These are phyloP conservation scores for Akabosia matsudoensis DNA, from an alignment of 1,140 invertebrate genomes.

Conservation along the genomic window DNA sequence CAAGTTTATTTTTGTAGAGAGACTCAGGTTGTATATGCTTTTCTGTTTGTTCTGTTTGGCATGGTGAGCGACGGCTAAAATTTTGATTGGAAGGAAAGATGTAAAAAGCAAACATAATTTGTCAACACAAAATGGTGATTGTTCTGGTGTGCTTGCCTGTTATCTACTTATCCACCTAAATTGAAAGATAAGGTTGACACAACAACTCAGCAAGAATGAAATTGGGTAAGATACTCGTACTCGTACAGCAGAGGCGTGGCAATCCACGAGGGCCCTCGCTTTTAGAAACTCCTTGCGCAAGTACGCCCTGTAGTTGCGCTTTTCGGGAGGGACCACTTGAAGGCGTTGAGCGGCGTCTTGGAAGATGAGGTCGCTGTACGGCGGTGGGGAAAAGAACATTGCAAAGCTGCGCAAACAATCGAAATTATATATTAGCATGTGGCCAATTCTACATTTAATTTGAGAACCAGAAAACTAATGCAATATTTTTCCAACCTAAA, in stretches of 20 bases:
- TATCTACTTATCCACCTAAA: constrained; percentile 1
- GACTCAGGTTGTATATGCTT: too few species aligned
- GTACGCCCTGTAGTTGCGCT: constrained; percentile 66
- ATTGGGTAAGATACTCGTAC: constrained; percentile 9
- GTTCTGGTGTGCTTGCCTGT: neutral
- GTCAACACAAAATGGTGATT: neutral
- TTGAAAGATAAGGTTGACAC: neutral
- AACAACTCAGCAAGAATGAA: neutral
- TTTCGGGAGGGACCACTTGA: constrained; percentile 61
- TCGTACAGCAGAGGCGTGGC: constrained; percentile 59
- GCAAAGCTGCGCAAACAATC: constrained; percentile 63
- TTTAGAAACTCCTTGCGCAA: constrained; percentile 72
- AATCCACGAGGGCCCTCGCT: constrained; percentile 72
- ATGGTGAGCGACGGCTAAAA: too few species aligned
- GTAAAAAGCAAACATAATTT: neutral
- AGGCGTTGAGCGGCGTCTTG: constrained; percentile 85
- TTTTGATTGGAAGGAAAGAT: neutral
- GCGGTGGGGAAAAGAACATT: constrained; percentile 78
- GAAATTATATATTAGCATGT: neutral
- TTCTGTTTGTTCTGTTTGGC: too few species aligned
- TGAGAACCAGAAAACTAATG: neutral
- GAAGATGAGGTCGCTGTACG: constrained; percentile 84
- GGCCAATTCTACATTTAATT: neutral
- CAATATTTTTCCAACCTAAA: constrained; percentile 61
- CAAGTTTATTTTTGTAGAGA: too few species aligned